Base-by-base conservation (phyloP, 2,113 vertebrate species). In the Sander lucioperca region DNA sequence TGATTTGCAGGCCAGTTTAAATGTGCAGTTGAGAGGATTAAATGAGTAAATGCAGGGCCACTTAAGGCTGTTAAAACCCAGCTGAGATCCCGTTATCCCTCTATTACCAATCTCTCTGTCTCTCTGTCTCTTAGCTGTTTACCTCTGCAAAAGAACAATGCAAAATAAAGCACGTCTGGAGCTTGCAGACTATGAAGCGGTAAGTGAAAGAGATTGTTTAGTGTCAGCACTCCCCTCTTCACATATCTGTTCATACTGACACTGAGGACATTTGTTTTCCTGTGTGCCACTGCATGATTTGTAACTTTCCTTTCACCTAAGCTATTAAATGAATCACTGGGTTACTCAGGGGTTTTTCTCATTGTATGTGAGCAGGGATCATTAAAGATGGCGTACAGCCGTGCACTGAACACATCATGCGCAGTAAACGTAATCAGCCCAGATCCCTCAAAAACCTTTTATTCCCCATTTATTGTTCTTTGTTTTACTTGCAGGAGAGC, bases 71-170 rank as follows among this genome's bases (percentile, higher is more conserved):
- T 89, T 91, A 87, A 88, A 89, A 84, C 58, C 21, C 62, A 80
- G 63, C 79, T 36, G 73, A 69, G 62, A 80, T 87, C 77, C 84
- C 7, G 50, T 81, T 83, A 25, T 66, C 70, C 43, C 66, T 80
- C 65, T 84, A 62, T 71, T 80, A 74, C 81, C 30, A 36, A 67
- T 47, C 77, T 83, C 27, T 61, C n/a, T 51, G 13, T 51, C 56
- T 79, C 23, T 80, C 72, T 79, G 48, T 70, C 33, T 94, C 94
- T 81, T 92, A 99, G 98, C 98, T 57, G 98, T 99, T 96, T 99
- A 99, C 95, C 97, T 99, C 94, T 99, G 98, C 95, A 99, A 99
- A 95, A 94, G 98, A 96, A 99, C 98, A 93, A 98, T 99, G 98
- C 97, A 99, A 96, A 99, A 99, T 93, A 99, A 99, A 96, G 97